These are phyloP conservation scores for Drosophila helvetica DNA, from an alignment of 2,888 invertebrate genomes.

Conservation along the genomic window DNA sequence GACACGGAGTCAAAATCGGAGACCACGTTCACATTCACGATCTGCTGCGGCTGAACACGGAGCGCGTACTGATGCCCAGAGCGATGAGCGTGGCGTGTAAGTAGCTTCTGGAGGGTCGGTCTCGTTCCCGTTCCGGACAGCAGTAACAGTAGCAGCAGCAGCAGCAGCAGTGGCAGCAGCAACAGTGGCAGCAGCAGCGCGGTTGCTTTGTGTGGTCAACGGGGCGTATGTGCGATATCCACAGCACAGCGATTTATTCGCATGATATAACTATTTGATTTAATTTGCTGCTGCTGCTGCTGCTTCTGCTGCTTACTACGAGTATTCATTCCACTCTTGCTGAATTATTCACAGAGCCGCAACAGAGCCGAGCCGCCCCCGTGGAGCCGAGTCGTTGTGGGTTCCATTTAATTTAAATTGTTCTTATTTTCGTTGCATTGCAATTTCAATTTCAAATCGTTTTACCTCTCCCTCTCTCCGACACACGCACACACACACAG, in stretches of 20 bases:
- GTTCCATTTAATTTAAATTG: conserved; percentile 65
- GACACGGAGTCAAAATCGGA: background rate
- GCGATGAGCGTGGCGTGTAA: conserved; percentile 61
- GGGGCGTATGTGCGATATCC: conserved; percentile 81
- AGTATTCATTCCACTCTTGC: conserved; percentile 31
- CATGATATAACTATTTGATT: conserved; percentile 78
- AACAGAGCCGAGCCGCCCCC: background rate
- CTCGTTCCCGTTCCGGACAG: background rate
- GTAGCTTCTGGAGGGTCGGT: conserved; percentile 46
- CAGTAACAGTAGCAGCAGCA: background rate
- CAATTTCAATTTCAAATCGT: conserved; percentile 71
- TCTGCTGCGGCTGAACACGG: conserved; percentile 69
- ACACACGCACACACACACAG: no score
- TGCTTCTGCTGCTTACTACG: conserved; percentile 5
- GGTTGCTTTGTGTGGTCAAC: conserved; percentile 55
- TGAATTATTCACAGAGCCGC: conserved; percentile 63
- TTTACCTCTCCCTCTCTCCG: conserved; percentile 14
- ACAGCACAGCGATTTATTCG: conserved; percentile 71
- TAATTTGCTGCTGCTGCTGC: conserved; percentile 60
- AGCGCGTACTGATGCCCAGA: conserved; percentile 69
- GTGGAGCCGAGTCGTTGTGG: conserved; percentile 42
- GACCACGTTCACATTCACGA: conserved; percentile 46
- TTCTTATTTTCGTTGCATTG: conserved; percentile 65
- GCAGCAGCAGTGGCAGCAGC: background rate
- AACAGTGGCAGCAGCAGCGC: background rate